These are phyloP conservation scores for Euclidia mi DNA, from an alignment of 2,888 invertebrate genomes.

Conservation along the genomic window DNA sequence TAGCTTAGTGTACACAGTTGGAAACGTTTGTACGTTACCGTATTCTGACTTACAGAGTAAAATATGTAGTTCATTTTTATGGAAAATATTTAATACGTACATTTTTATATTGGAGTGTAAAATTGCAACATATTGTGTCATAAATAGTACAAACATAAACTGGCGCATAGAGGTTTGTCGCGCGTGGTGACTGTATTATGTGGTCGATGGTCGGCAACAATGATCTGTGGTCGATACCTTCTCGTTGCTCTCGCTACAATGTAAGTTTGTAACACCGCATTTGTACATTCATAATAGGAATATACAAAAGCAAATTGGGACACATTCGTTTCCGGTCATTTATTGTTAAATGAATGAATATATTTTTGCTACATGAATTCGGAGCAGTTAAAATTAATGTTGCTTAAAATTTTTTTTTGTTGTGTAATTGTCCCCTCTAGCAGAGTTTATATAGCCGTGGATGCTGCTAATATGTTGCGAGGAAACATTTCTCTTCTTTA, in stretches of 20 bases:
- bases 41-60: not conserved
- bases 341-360: slow-evolving; percentile 37
- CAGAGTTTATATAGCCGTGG: too few relatives aligned
- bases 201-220: slow-evolving; percentile 2
- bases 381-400: slow-evolving; percentile 28
- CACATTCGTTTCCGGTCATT: slow-evolving; percentile 31
- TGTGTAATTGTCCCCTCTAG: slow-evolving; percentile 14
- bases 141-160: slow-evolving; percentile 1
- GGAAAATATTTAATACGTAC: not conserved
- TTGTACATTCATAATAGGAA: slow-evolving; percentile 18
- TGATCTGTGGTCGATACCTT: slow-evolving; percentile 23
- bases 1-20: not conserved
- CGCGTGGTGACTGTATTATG: not conserved
- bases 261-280: slow-evolving; percentile 33
- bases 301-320: slow-evolving; percentile 36
- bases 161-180: not conserved
- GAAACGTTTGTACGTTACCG: not conserved
- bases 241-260: slow-evolving; percentile 26
- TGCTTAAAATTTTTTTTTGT: slow-evolving; percentile 30
- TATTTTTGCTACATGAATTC: slow-evolving; percentile 33
- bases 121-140: not conserved
- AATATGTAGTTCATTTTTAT: slow-evolving; percentile 1
- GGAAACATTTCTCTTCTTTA: too few relatives aligned
- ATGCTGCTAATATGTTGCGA: too few relatives aligned
- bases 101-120: not conserved